A percentile compares a stretch with the other conserved stretches of the same genome.
These are phyloP conservation scores for Egretta garzetta DNA, from an alignment of 2,113 vertebrate species.

Conservation along the genomic window DNA sequence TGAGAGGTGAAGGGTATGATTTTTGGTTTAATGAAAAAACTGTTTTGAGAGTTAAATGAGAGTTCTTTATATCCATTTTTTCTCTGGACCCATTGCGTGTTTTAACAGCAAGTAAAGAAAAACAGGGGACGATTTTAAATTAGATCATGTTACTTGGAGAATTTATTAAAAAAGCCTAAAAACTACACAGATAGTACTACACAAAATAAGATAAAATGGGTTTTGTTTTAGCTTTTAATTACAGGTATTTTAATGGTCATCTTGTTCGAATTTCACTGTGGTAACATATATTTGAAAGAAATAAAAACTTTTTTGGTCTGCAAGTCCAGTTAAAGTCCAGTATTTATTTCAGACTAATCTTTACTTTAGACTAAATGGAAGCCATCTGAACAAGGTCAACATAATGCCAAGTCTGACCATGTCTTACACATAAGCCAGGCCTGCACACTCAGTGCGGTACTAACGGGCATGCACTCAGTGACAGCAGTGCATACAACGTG, in stretches of 20 bases:
- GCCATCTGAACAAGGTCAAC: background rate
- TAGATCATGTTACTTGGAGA: background rate
- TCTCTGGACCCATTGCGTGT: background rate
- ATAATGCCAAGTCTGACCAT: background rate
- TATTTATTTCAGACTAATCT: background rate
- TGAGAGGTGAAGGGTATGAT: background rate
- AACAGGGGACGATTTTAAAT: background rate
- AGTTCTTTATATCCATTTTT: background rate
- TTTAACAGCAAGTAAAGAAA: background rate
- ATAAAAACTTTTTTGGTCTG: background rate
- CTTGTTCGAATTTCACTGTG: background rate
- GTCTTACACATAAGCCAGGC: background rate
- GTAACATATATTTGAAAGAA: background rate
- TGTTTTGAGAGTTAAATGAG: background rate
- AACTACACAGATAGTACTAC: background rate
- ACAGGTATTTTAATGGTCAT: background rate
- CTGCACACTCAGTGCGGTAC: background rate
- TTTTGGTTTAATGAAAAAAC: background rate
- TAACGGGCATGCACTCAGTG: accelerated
- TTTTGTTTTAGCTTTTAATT: background rate
- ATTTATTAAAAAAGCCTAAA: background rate
- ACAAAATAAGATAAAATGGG: background rate
- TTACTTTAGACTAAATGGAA: background rate
- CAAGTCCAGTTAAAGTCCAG: background rate
- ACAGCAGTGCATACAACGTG: accelerated